These are phyloP conservation scores for Mnemiopsis leidyi DNA, from an alignment of 37 sponge, comb jelly and placozoan species.

Conservation along the genomic window DNA sequence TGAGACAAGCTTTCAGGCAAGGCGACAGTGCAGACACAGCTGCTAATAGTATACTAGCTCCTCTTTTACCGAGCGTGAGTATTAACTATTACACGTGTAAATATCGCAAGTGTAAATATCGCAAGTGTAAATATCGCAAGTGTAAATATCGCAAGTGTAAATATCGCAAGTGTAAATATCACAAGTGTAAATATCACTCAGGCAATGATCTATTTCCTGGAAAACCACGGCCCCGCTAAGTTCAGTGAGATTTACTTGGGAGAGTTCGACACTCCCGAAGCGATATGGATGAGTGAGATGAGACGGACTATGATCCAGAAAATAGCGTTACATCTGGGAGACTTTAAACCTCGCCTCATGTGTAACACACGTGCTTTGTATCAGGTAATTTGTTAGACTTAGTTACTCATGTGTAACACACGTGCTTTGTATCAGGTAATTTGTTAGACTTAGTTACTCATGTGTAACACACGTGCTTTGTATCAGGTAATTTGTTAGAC, in stretches of 20 bases:
- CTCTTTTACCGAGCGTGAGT: slow-evolving; percentile 50
- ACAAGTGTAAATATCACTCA: too few species aligned
- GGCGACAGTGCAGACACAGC: slow-evolving; percentile 74
- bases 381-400: too few species aligned
- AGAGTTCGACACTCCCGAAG: slow-evolving; percentile 99
- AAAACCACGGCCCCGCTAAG: slow-evolving; percentile 94
- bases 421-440: too few species aligned
- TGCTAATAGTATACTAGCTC: slow-evolving; percentile 34
- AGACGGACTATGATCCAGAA: slow-evolving; percentile 96
- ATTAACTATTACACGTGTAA: too few species aligned
- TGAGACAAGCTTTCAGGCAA: slow-evolving; percentile 92
- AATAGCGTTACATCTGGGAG: slow-evolving; percentile 94
- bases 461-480: too few species aligned
- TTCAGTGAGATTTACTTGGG: slow-evolving; percentile 96
- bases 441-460: too few species aligned
- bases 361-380: slow-evolving; percentile 95
- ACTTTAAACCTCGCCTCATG: slow-evolving; percentile 91
- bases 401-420: too few species aligned
- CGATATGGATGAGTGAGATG: slow-evolving; percentile 99
- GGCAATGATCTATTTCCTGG: slow-evolving; percentile 98
- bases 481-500: too few species aligned
- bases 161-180: too few species aligned
- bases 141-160: too few species aligned
- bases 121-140: too few species aligned
- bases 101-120: too few species aligned